These are phyloP conservation scores for Amphipyra berbera DNA, from an alignment of 2,888 invertebrate species.

Conservation along the genomic window DNA sequence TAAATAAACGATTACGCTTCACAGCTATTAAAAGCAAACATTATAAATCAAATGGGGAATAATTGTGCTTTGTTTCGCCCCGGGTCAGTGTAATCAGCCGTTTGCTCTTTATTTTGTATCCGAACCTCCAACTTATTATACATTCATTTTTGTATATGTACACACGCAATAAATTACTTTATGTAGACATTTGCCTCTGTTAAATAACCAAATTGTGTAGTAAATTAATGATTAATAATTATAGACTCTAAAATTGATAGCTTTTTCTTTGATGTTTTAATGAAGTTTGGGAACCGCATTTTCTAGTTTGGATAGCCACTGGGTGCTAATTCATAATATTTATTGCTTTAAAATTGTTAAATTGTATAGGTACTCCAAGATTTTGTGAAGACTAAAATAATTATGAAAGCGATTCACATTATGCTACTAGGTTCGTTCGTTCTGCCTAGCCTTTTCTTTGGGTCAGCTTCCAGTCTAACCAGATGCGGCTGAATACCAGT, in stretches of 20 bases:
- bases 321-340: slow-evolving; percentile 39
- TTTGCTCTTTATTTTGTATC: slow-evolving; percentile 75
- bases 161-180: slow-evolving; percentile 52
- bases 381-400: background rate
- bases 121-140: slow-evolving; percentile 64
- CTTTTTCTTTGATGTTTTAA: slow-evolving; percentile 57
- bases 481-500: no score
- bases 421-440: background rate
- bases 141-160: slow-evolving; percentile 63
- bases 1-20: slow-evolving; percentile 78
- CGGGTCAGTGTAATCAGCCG: slow-evolving; percentile 84
- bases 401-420: background rate
- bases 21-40: slow-evolving; percentile 81
- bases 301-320: slow-evolving; percentile 46
- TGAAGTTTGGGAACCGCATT: slow-evolving; percentile 43
- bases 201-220: slow-evolving; percentile 54
- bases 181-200: slow-evolving; percentile 56
- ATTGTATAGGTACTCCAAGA: slow-evolving; percentile 16
- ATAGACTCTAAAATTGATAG: slow-evolving; percentile 53
- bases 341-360: slow-evolving; percentile 28
- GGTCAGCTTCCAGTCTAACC: no score
- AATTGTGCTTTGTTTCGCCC: slow-evolving; percentile 85
- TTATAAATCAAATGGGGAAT: slow-evolving; percentile 83
- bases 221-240: slow-evolving; percentile 60
- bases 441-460: no score